A percentile compares a stretch with the other conserved stretches of the same genome.
These are phyloP conservation scores for Unio pictorum DNA, from an alignment of 2,888 invertebrate genomes.

Conservation along the genomic window DNA sequence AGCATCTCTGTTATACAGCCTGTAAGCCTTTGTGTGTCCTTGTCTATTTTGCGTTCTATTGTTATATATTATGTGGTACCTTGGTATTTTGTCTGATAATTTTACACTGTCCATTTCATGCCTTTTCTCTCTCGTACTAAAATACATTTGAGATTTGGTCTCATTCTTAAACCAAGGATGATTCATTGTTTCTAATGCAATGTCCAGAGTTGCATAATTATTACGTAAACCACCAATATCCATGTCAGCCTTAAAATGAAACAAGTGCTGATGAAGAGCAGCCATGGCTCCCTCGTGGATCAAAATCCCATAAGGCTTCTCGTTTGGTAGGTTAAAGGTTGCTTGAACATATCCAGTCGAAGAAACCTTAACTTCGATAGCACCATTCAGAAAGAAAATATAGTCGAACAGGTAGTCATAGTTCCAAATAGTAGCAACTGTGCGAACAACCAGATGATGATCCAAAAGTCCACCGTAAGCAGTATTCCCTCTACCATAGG, in stretches of 20 bases:
- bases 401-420: conserved; percentile 63
- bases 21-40: conserved; percentile 42
- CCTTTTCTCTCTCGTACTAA: conserved; percentile 32
- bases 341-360: conserved; percentile 56
- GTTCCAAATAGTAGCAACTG: conserved; percentile 51
- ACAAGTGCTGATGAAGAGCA: conserved; percentile 55
- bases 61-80: conserved; percentile 31
- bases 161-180: conserved; percentile 22
- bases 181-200: conserved; percentile 25
- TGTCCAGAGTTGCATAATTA: conserved; percentile 36
- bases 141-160: conserved; percentile 32
- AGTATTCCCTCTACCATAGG: conserved; percentile 25
- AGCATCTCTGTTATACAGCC: conserved; percentile 38
- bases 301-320: conserved; percentile 39
- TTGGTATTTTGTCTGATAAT: conserved; percentile 6
- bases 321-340: conserved; percentile 31
- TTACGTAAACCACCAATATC: conserved; percentile 52
- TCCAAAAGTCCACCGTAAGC: conserved; percentile 49
- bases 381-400: conserved; percentile 57
- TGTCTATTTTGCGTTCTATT: conserved; percentile 32
- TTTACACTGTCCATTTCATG: conserved; percentile 31
- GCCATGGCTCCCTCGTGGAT: conserved; percentile 42
- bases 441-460: conserved; percentile 51
- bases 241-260: conserved; percentile 60
- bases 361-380: conserved; percentile 48